phyloP scores from a whole-genome alignment of 2,113 vertebrate genomes.

The Osmerus eperlanus region DNA sequence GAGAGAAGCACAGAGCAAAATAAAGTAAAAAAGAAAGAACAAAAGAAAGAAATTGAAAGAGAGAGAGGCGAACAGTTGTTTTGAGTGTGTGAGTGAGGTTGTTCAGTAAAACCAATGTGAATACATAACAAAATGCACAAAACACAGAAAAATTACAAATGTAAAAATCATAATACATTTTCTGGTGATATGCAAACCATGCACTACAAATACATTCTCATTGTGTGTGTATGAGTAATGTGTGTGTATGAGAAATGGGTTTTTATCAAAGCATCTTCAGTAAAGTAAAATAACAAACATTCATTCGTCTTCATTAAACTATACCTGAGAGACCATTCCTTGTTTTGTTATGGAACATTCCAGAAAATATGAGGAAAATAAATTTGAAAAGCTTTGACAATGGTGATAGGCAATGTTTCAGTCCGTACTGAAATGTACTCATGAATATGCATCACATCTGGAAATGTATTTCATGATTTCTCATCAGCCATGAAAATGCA shows the following conservation, averaged over 20 bases:
- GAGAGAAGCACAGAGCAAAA: conserved; percentile 29
- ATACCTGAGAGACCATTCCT: conserved; percentile 17
- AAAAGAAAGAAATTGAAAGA: conserved; percentile 28
- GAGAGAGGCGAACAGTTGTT: neutral
- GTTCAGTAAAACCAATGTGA: conserved; percentile 22
- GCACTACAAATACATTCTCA: conserved; percentile 48
- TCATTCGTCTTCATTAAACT: conserved; percentile 23
- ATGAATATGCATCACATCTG: conserved; percentile 2
- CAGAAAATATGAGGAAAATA: conserved; percentile 18
- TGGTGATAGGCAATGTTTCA: conserved; percentile 39
- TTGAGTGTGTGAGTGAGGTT: conserved; percentile 25
- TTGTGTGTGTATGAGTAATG: conserved; percentile 7
- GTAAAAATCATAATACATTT: conserved; percentile 13
- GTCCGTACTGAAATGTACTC: conserved; percentile 23
- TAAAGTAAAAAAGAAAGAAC: conserved; percentile 22
- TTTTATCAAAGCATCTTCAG: conserved; percentile 57
- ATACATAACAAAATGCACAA: conserved; percentile 19
- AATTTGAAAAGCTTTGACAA: conserved; percentile 60
- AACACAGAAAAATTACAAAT: conserved; percentile 5
- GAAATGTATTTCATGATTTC: no score
- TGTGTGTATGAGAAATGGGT: neutral
- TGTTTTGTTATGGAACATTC: conserved; percentile 2
- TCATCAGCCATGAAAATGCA: no score
- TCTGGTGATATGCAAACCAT: conserved; percentile 62
- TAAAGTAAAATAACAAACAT: conserved; percentile 20